Conservation (phyloP, 2,113 vertebrate genomes). For the Pandion haliaetus region DNA sequence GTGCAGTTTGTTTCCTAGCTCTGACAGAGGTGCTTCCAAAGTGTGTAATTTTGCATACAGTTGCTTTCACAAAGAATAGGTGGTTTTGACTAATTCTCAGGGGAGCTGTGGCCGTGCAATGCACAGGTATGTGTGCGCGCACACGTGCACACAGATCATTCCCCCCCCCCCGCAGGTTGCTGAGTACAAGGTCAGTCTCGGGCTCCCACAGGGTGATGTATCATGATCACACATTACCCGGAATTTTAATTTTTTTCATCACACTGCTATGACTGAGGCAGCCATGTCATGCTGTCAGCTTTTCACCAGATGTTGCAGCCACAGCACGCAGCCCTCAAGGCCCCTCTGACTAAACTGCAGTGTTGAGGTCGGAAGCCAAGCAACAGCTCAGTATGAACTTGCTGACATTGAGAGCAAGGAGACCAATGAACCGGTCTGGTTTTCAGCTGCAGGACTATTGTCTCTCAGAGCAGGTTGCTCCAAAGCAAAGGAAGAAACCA, state of each 20-base stretch:
- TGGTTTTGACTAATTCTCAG: not conserved
- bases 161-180: not conserved
- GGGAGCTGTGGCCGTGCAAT: not conserved
- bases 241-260: not conserved
- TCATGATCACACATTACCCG: not conserved
- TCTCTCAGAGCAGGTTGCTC: not conserved
- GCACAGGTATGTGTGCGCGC: not conserved
- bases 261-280: not conserved
- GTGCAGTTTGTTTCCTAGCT: not conserved
- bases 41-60: not conserved
- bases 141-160: not conserved
- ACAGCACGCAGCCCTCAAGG: fast-evolving
- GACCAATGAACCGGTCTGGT: not conserved
- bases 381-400: not conserved
- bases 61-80: not conserved
- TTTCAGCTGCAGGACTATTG: not conserved
- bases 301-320: not conserved
- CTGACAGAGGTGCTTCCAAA: not conserved
- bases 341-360: not conserved
- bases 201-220: not conserved
- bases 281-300: not conserved
- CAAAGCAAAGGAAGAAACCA: not conserved
- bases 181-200: not conserved
- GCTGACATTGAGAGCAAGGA: not conserved
- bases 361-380: not conserved